These are phyloP conservation scores for Amphimedon queenslandica DNA, from an alignment of 37 sponge, comb jelly and placozoan genomes.

Conservation along the genomic window DNA sequence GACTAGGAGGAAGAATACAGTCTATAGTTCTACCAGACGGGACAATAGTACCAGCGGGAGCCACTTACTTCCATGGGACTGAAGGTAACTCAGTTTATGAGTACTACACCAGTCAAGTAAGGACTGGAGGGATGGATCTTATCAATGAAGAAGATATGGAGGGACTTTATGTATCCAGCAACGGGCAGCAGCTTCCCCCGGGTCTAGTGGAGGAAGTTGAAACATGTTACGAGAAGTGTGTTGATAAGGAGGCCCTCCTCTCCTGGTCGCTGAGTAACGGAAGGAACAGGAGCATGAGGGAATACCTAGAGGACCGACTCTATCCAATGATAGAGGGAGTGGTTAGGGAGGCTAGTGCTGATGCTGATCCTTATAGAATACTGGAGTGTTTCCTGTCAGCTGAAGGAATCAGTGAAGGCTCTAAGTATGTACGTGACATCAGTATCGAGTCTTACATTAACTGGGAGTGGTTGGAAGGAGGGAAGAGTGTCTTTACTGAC, in stretches of 20 bases:
- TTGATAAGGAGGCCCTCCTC: neutral
- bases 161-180: neutral
- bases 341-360: neutral
- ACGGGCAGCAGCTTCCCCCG: neutral
- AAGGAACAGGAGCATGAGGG: too few relatives aligned
- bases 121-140: neutral
- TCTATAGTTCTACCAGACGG: neutral
- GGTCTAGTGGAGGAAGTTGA: neutral
- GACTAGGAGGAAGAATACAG: neutral
- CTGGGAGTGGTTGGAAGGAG: neutral
- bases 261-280: neutral
- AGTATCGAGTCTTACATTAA: neutral
- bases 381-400: neutral
- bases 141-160: neutral
- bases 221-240: neutral
- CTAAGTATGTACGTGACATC: neutral
- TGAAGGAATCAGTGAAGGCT: neutral
- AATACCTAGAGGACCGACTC: too few relatives aligned
- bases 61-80: neutral
- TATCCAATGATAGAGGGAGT: neutral
- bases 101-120: neutral
- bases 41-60: neutral
- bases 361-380: too few relatives aligned
- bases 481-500: neutral
- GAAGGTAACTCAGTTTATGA: neutral